Base-by-base conservation (phyloP, 2,888 invertebrate species). In the Philonicus albiceps region DNA sequence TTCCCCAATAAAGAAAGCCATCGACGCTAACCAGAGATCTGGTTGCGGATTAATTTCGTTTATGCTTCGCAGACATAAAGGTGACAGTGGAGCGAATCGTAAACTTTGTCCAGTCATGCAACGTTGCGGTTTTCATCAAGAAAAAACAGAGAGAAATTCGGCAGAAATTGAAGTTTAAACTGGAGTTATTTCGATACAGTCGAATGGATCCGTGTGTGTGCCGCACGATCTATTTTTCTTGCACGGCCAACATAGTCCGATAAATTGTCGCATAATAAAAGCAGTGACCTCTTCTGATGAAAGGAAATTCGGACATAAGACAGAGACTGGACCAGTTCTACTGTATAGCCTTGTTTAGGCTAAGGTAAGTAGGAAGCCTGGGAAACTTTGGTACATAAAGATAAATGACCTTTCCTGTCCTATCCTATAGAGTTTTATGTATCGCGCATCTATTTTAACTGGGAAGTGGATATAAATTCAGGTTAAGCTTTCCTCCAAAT, bases 41-140 rank as follows among this genome's bases (percentile, higher is more conserved):
- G 22, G 37, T 76, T 11, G 74, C 37, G 74, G 34, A 74, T 37
- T 31, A 74, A 74, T 74, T 30, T n/a, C 19, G 64, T 64, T 37
- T 76, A 40, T 76, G 37, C 37, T 37, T 22, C 3, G 13, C 27
- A 64, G 64, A 64, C 64, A 64, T 40, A 76, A 37, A 76, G 76
- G 76, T 76, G 76, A 76, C 37, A 76, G 76, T 76, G 76, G 34
- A 37, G 3, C 76, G 76, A 76, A 76, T 76, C 34, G 22, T 22
- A 27, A n/a, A 11, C 64, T 64, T 16, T n/a, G 64, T 5, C 64
- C 64, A 64, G 64, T 64, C 64, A 64, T 64, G 27, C 64, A n/a
- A 31, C 31, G 75, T 37, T 22, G 75, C 19, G 75, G 75, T 75
- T 37, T n/a, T 34, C 19, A 22, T 8, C 34, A 34, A 75, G 3